Base-by-base conservation (phyloP, 2,113 vertebrate species). In the Sciurus niger region DNA sequence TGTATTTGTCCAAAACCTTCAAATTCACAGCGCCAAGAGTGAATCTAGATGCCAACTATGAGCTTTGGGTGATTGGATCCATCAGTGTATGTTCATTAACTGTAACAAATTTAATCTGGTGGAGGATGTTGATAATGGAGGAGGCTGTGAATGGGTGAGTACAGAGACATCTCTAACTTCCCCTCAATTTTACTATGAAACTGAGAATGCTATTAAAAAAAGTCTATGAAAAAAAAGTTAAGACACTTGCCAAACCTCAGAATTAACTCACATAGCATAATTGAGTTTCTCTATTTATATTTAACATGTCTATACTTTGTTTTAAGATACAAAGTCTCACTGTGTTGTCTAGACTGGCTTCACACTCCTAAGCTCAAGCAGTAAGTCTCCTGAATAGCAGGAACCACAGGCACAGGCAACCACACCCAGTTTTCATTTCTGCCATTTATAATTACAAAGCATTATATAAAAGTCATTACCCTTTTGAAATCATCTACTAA, bases 401-500 rank as follows among this genome's bases (percentile, higher is more conserved):
- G 24, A 43, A 40, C 34, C 63, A 74, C 18, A 89, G 32, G 10
- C 53, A 1, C 24, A n/a, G 25, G 4, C 2, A 16, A 63, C 40
- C 13, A 12, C 18, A 67, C 16, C 16, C 9, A 30, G 58, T 5
- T 5, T 30, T 74, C 40, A 28, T 83, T 25, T 83, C 63, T 67
- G 22, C 43, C 74, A 67, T 74, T 87, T 14, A 73, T 78, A 95
- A 90, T 68, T 67, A 88, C 5, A 77, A 92, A 94, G 43, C 0
- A 58, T 68, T 89, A 95, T 70, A 84, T n/a, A 58, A 84, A 65
- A 84, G 92, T n/a, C 28, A 93, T n/a, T 84, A 17, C 48, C 11
- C 24, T 80, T 82, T 92, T 51, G 25, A 7, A 83, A 86, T 0
- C 53, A 77, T 2, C 3, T 65, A 83, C 12, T 51, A 78, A 86